A percentile compares a stretch with the other conserved stretches of the same genome.
These are phyloP conservation scores for Archips crataeganus DNA, from an alignment of 2,888 invertebrate species.

Conservation along the genomic window DNA sequence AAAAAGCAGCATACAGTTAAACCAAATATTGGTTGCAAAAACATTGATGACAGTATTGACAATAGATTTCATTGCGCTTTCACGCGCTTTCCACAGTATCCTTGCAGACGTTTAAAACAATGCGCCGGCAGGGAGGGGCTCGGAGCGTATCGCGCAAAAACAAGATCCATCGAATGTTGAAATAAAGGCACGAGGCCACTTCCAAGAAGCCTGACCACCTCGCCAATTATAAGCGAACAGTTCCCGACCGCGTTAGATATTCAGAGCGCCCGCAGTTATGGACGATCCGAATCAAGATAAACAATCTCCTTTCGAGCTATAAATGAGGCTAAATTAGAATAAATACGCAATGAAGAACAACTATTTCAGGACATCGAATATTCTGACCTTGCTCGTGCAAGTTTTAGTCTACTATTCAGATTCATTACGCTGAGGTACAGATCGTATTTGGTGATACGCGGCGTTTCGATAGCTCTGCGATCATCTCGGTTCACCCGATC, in stretches of 20 bases:
- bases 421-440: conserved; percentile 9
- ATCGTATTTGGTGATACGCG: conserved; percentile 18
- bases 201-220: conserved; percentile 80
- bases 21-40: not conserved
- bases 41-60: conserved; percentile 33
- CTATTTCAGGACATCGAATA: not conserved
- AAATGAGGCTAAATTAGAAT: conserved; percentile 22
- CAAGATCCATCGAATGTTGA: conserved; percentile 76
- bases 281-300: conserved; percentile 50
- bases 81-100: conserved; percentile 67
- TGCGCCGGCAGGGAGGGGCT: conserved; percentile 70
- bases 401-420: conserved; percentile 12
- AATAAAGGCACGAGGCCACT: conserved; percentile 73
- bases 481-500: not conserved
- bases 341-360: conserved; percentile 16
- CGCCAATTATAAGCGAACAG: conserved; percentile 71
- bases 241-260: conserved; percentile 73
- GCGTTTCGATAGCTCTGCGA: not conserved
- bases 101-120: conserved; percentile 72
- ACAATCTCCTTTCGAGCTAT: conserved; percentile 34
- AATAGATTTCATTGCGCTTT: conserved; percentile 64
- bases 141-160: conserved; percentile 73
- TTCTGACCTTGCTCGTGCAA: conserved; percentile 17
- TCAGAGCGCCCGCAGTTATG: conserved; percentile 67
- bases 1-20: no score